Percentiles rank a stretch among this genome's conserved stretches.
Conservation (phyloP, 2,888 invertebrate species). For the Perizoma flavofasciatum region DNA sequence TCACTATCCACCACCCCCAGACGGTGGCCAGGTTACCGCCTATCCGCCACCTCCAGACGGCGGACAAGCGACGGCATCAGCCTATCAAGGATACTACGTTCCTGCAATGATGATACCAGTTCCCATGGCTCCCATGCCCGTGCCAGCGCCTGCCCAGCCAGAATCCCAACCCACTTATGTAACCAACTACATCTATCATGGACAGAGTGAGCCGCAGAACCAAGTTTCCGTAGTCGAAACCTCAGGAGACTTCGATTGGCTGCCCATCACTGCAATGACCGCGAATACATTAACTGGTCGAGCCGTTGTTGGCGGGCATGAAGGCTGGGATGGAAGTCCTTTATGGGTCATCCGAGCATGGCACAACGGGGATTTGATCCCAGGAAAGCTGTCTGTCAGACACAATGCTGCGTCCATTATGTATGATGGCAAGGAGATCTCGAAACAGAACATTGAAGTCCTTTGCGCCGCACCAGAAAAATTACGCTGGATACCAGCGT, state of each 20-base stretch:
- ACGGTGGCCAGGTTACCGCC: constrained; percentile 31
- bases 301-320: constrained; percentile 75
- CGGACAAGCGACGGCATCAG: constrained; percentile 43
- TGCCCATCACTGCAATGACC: constrained; percentile 66
- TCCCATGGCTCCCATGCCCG: constrained; percentile 49
- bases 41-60: constrained; percentile 42
- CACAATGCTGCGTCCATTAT: constrained; percentile 71
- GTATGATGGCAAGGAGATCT: constrained; percentile 69
- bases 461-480: constrained; percentile 65
- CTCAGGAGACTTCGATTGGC: constrained; percentile 73
- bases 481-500: constrained; percentile 80
- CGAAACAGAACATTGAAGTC: constrained; percentile 76
- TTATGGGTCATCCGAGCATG: constrained; percentile 76
- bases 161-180: constrained; percentile 63
- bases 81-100: constrained; percentile 62
- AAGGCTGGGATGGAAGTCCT: constrained; percentile 79
- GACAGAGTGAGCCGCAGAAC: constrained; percentile 56
- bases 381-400: constrained; percentile 75
- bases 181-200: constrained; percentile 76
- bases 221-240: constrained; percentile 63
- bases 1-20: constrained; percentile 38
- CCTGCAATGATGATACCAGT: constrained; percentile 72
- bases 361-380: constrained; percentile 74
- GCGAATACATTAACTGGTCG: constrained; percentile 63
- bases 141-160: constrained; percentile 30